Evolutionary conservation across 2,888 invertebrate genomes (phyloP), one percentile per base, ranked within the genome.

Genomic region (Erebia ligea): DNA sequence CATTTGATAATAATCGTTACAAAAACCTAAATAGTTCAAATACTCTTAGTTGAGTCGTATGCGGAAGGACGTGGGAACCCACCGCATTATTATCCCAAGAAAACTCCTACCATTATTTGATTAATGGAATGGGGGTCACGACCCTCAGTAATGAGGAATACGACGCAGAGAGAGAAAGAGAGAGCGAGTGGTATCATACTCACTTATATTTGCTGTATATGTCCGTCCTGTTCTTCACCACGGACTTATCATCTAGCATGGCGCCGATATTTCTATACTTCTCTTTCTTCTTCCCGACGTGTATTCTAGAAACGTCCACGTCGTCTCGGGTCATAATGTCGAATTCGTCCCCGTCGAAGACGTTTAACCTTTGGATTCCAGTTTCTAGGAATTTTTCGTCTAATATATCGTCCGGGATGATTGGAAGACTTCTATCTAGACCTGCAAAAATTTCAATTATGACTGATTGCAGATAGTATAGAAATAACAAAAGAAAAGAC

Each of bases 331-430:
- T 95, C 94, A 97, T 96, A 1, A 97, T 93, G 83, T 97, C 97
- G 86, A 97, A 97, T 82, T 96, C 94, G 82, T 97, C 97, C 89
- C 95, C 95, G 80, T 97, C 97, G 82, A 95, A 96, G 13, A 97
- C 93, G 85, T 96, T 97, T 62, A 94, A 90, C 62, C 96, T 89
- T 61, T 94, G 89, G 11, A 95, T 83, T 19, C 95, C 95, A 0
- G 94, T 95, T 75, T 94, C 91, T 0, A 92, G 78, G 84, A 87
- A 95, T 6, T 93, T 85, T 52, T 85, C 81, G 80, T 95, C 96
- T 71, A 94, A 82, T 0, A 88, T 82, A 80, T 96, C 96, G 17
- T 94, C 94, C 0, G 96, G 96, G 76, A 96, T 95, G 73, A 95
- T 93, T 0, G 95, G 95, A 63, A 95, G 86, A 9, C 85, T 86